Conservation (phyloP, 2,113 vertebrate species). For the Gnathonemus longibarbis region DNA sequence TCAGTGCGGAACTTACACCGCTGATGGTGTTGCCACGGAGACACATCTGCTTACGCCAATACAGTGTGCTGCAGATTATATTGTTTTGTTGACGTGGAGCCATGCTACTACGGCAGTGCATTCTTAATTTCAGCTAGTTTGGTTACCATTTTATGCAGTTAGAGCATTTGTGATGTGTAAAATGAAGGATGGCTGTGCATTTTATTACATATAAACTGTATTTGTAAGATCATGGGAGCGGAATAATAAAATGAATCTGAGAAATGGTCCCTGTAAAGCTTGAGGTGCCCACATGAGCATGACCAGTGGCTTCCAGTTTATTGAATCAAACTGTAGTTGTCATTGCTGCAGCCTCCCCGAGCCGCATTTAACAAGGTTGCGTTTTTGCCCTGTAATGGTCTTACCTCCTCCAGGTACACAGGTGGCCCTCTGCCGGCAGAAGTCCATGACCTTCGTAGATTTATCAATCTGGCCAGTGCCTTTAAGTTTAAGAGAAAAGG, state of each 20-base stretch:
- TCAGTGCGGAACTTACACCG: slow-evolving; percentile 21
- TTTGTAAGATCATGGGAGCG: background rate
- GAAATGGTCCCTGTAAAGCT: background rate
- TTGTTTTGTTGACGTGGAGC: background rate
- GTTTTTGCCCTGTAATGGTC: background rate
- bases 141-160: background rate
- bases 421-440: background rate
- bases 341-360: background rate
- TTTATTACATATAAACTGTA: background rate
- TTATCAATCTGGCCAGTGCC: background rate
- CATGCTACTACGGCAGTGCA: background rate
- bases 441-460: background rate
- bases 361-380: background rate
- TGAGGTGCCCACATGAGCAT: background rate
- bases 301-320: background rate
- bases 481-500: background rate
- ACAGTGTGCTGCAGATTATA: background rate
- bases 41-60: slow-evolving; percentile 8
- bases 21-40: slow-evolving; percentile 32
- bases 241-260: background rate
- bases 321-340: background rate
- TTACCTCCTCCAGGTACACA: background rate
- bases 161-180: background rate
- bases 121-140: background rate
- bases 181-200: background rate